Base-by-base conservation (phyloP, 2,888 invertebrate species). In the Creontiades dilutus region DNA sequence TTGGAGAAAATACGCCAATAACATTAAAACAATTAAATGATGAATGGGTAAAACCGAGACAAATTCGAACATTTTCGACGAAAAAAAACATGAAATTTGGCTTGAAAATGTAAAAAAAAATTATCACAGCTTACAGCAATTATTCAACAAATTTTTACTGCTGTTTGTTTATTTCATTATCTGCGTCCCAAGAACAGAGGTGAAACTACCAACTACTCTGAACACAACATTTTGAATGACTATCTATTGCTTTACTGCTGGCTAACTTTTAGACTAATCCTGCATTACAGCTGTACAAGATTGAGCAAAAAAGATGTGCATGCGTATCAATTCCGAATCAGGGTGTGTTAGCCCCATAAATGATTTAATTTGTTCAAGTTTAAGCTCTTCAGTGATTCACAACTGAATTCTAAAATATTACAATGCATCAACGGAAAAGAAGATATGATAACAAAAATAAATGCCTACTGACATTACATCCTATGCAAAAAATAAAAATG, bases 71-170 rank as follows among this genome's bases (percentile, higher is more conserved):
- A 37, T 75, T 68, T 61, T 75, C 23, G 68, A 86, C 27, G 13
- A 75, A 23, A 75, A n/a, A n/a, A 75, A 75, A 68, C 28, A 68
- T 86, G 23, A 47, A 86, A 75, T 86, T 86, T 86, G 86, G 86
- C 27, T 86, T 86, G 46, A 75, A 47, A 86, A 86, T 86, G 47
- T 47, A 75, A 75, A 75, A 75, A 37, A 80, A 82, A 82, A 86
- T 86, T 86, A 86, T 86, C 86, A 86, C 86, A 86, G 86, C 86
- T 86, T 68, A 86, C 86, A 86, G 75, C 86, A 75, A 86, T 86
- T 75, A 75, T 19, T 86, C 46, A 55, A 86, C 52, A 48, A 68
- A 86, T 75, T 37, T 37, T 86, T 28, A 86, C 46, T 47, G 86
- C 75, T 75, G 86, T 47, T 85, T 55, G 61, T 55, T 52, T 52